Base-by-base conservation (phyloP, 2,888 invertebrate species). In the Mimas tiliae region DNA sequence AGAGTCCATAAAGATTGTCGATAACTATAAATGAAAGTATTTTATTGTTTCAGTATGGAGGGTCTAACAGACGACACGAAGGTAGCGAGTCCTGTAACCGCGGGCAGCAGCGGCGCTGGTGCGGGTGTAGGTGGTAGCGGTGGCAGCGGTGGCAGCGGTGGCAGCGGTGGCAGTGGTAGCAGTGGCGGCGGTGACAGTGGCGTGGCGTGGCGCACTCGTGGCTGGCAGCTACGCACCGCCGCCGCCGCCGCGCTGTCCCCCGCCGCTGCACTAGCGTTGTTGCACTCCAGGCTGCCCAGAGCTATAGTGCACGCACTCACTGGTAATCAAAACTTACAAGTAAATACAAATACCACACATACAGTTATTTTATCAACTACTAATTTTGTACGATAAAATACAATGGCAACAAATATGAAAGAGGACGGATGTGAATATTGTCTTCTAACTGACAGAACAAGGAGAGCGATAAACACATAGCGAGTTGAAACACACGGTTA, bases 201-300 rank as follows among this genome's bases (percentile, higher is more conserved):
- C 66, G 70, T 68, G 34, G 85, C 83, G 69, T 78, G 79, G 77
- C 76, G 81, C 66, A 84, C 96, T 64, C 94, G 95, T 52, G 95
- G 95, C 69, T 94, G 95, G 65, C 96, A 97, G 83, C 92, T 98
- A 73, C 95, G 96, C 79, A 97, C 97, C 1, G 94, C 98, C 33
- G 97, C 97, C 0, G 93, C 96, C 71, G 96, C 97, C 8, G 96
- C 97, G 77, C 96, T 97, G 89, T 98, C 98, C 1, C 96, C 97
- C 0, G 95, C 95, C 33, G 96, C 97, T 64, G 95, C 97, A 19
- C 95, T 95, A 75, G 96, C 96, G 76, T 91, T 98, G 70, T 94
- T 98, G 68, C 96, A 96, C 84, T 97, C 97, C 0, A 95, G 72
- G 2, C 75, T 86, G 69, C 85, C 85, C 0, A 94, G 95, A 66